Base-by-base conservation (phyloP, 2,113 vertebrate species). In the Rhinolophus sinicus region DNA sequence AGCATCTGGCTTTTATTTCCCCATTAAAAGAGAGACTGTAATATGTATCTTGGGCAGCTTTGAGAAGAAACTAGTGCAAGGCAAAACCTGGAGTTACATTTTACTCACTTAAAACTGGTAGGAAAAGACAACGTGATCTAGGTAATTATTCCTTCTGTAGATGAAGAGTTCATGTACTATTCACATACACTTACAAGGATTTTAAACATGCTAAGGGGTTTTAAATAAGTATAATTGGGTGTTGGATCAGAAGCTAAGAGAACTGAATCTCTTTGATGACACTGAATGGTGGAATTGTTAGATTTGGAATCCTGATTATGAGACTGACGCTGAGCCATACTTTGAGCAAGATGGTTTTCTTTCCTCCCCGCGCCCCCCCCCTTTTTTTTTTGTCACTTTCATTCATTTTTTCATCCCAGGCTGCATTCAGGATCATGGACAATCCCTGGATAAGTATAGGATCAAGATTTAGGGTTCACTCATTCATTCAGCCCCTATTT, bases 41-140 rank as follows among this genome's bases (percentile, higher is more conserved):
- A 70, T 30, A 54, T 44, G 40, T 81, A 56, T 69, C 28, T 89
- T 69, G 11, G 33, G 38, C 22, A 72, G 22, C 28, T 77, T 52
- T 90, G 77, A 70, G 40, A 93, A 90, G 69, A 83, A 87, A 82
- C 82, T 70, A 64, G 5, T 65, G 24, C 65, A 87, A 65, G 86
- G 18, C 13, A 76, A 56, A 76, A 65, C 16, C 38, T 35, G 33
- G 47, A 76, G 69, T 35, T 44, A 62, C 52, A 30, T 65, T 87
- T 82, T 54, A 54, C 54, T 65, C 19, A 28, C 40, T 88, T 52
- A 88, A 80, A 94, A 81, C 82, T 88, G 76, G 11, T 30, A 72
- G 30, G 19, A 65, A 96, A 84, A 91, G 24, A 72, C 5, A 28
- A 47, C 62, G n/a, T 83, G 5, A 58, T 70, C n/a, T 54, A 52